Percentiles rank a stretch among this genome's conserved stretches.
These are phyloP conservation scores for Ploceus nigricollis DNA, from an alignment of 2,113 vertebrate genomes.

Conservation along the genomic window DNA sequence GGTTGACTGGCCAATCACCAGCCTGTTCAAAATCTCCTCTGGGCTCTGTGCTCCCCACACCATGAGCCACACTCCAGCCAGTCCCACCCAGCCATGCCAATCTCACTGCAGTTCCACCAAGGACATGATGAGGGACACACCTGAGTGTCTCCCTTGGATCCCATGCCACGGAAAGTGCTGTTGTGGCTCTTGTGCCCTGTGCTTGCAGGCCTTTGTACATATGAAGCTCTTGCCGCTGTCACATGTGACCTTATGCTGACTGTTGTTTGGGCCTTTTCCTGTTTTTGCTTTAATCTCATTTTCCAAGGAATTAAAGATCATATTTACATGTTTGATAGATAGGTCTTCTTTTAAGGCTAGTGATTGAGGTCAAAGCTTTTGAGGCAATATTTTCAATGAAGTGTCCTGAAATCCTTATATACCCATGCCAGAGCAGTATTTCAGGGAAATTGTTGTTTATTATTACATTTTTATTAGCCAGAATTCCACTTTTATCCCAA, in stretches of 20 bases:
- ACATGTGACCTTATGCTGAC: neutral
- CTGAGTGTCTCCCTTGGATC: neutral
- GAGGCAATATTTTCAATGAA: neutral
- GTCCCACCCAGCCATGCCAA: neutral
- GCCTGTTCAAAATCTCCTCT: neutral
- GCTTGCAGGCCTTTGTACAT: neutral
- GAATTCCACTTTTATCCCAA: neutral
- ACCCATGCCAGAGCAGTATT: neutral
- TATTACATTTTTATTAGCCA: neutral
- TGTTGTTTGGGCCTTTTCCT: neutral
- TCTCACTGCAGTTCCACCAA: neutral
- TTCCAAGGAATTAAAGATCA: neutral
- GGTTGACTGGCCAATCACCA: neutral
- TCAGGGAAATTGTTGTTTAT: neutral
- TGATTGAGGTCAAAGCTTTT: neutral
- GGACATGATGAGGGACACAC: fast-evolving
- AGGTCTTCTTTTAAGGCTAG: neutral
- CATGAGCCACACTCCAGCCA: neutral
- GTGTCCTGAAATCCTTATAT: neutral
- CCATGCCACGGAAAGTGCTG: neutral
- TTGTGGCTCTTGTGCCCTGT: neutral
- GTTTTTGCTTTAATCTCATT: neutral
- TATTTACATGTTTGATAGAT: neutral
- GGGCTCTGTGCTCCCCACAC: neutral
- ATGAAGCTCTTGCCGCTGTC: neutral